A percentile compares a stretch with the other conserved stretches of the same genome.
Evolutionary conservation across 2,888 invertebrate genomes (phyloP).

Genomic region (Rotaria macrura): DNA sequence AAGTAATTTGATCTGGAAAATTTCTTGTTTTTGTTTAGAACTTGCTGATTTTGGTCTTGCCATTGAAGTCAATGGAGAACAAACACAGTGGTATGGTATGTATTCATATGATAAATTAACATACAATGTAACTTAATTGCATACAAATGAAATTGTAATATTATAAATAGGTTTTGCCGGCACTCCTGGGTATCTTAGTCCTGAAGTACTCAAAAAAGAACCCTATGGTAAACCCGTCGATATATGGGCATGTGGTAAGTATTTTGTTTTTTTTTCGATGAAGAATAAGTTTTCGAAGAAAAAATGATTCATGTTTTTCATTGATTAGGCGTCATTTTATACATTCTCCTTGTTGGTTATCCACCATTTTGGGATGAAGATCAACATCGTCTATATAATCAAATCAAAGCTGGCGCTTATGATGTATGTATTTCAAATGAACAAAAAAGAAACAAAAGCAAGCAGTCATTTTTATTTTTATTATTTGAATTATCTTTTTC

Average conservation of each 20-base stretch:
- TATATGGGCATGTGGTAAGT: conserved; percentile 94
- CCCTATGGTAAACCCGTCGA: conserved; percentile 99
- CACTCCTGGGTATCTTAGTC: conserved; percentile 95
- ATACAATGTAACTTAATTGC: not conserved
- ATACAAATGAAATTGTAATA: not conserved
- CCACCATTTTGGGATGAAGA: conserved; percentile 99
- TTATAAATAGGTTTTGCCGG: conserved; percentile 70
- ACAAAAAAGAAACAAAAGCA: too few relatives aligned
- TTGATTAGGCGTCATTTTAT: conserved; percentile 79
- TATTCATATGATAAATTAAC: not conserved
- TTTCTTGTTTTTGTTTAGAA: conserved; percentile 49
- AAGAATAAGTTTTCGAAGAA: too few relatives aligned
- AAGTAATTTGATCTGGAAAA: not conserved
- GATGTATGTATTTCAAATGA: conserved; percentile 55
- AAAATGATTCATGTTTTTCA: too few relatives aligned
- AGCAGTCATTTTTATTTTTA: not conserved
- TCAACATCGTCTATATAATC: conserved; percentile 94
- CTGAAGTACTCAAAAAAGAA: conserved; percentile 97
- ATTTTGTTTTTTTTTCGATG: not conserved
- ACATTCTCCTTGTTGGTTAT: conserved; percentile 95
- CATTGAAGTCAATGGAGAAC: conserved; percentile 95
- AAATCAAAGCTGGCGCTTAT: conserved; percentile 98
- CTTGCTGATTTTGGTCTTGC: conserved; percentile 98
- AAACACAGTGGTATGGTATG: conserved; percentile 85
- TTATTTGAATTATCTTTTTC: not conserved